Evolutionary conservation across 2,113 vertebrate genomes (phyloP), one percentile per base, ranked within the genome.

Genomic region (Pontoporia blainvillei): DNA sequence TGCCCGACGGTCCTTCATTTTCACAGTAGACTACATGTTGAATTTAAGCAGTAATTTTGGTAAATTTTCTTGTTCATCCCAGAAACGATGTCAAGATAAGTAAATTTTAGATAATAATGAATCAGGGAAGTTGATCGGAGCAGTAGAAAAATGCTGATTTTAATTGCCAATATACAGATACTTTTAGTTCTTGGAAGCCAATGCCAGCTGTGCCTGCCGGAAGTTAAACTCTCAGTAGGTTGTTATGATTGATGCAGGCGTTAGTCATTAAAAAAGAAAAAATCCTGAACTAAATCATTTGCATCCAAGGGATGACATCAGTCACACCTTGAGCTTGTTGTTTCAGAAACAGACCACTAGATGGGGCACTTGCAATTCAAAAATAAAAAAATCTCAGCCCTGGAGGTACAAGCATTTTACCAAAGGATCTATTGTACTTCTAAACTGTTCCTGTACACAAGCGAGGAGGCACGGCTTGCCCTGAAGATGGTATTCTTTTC

Each of bases 291-390:
- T 86, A 90, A 91, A 69, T 91, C 49, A 96, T 97, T 96, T 89
- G 82, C 90, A 96, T 91, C 81, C 62, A 57, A 91, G 67, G 36
- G 86, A 97, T 94, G 95, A 95, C 91, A 88, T 93, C 73, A 90
- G 85, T 81, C 49, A 90, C 90, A 78, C 83, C 39, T 15, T 3
- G 23, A 36, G n/a, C 64, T 95, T 92, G 96, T 79, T 67, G 61
- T 96, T 93, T 79, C 27, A 18, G 2, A 8, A 21, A 29, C 0
- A 23, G 0, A 90, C 98, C 98, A 98, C 49, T 98, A 99, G 98
- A 98, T 99, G 98, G 98, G 95, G 98, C n/a, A 98, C 97, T 97
- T 98, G 98, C 97, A 34, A 98, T 98, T 98, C 98, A 96, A 94
- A 98, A 98, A 83, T 85, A 18, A 75, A 46, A 49, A 94, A 85